Evolutionary conservation across 2,888 invertebrate species (phyloP), one percentile per base, ranked within the genome.

Genomic region (Asteroscopus sphinx): DNA sequence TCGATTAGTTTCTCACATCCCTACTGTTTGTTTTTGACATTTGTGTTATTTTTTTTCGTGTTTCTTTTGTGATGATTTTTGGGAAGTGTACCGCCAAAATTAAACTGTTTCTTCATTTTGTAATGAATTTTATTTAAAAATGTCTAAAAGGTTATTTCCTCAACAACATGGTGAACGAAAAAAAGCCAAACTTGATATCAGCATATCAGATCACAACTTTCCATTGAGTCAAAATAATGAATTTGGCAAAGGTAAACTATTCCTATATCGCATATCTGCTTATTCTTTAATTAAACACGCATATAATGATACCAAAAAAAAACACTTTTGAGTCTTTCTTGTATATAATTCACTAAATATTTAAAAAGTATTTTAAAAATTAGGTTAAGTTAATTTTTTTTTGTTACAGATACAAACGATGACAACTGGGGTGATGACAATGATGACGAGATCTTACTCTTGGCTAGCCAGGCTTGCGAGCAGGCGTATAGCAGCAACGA

Each of bases 391-490:
- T 15, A 9, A 9, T 36, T 32, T 30, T 11, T 58, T 53, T 47
- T 52, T 54, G 16, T 54, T 58, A 11, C 59, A 87, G 86, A 80
- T 56, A 51, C 60, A 3, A 73, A 79, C 12, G 72, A 75, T 26
- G 84, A 89, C 52, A 86, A 76, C 46, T 94, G 94, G 94, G 94
- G 91, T 9, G 93, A 94, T 57, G 94, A 94, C 35, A 89, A 88
- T 76, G 94, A 94, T 21, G 94, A 94, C 37, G 93, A 94, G 74
- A 91, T 94, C 30, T 79, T 94, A 0, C 81, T 94, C 8, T 78
- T 93, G 68, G 94, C 93, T 0, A 94, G 94, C 58, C 94, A 94
- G 68, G 94, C 88, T 0, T 94, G 92, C 62, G 94, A 94, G 59
- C 82, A 93, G 21, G 91, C 83, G 0, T 90, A 84, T 64, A 83